Percentiles rank a stretch among this genome's conserved stretches.
phyloP scores from a whole-genome alignment of 2,888 invertebrate genomes.

The Tryphoninae sp. region DNA sequence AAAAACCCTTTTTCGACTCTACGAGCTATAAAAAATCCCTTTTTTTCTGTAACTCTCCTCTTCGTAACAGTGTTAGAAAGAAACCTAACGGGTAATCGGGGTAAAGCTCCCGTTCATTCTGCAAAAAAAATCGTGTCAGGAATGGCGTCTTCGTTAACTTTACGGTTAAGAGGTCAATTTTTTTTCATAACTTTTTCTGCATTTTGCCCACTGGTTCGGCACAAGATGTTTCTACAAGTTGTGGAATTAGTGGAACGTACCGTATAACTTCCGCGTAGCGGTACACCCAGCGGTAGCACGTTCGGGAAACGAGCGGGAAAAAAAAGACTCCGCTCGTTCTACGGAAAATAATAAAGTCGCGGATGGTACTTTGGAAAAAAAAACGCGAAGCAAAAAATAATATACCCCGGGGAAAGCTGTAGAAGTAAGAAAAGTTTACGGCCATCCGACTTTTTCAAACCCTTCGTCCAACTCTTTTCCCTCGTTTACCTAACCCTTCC shows the following conservation, averaged over 20 bases:
- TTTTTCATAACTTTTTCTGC: slow-evolving; percentile 64
- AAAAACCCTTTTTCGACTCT: slow-evolving; percentile 1
- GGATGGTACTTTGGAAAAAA: slow-evolving; percentile 53
- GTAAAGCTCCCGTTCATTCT: neutral
- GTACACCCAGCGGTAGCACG: slow-evolving; percentile 48
- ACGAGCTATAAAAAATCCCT: slow-evolving; percentile 1
- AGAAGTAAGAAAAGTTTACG: slow-evolving; percentile 53
- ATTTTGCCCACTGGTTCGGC: slow-evolving; percentile 14
- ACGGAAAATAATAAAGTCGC: slow-evolving; percentile 59
- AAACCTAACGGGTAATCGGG: slow-evolving; percentile 33
- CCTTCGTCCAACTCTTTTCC: slow-evolving; percentile 54
- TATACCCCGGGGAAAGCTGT: slow-evolving; percentile 9
- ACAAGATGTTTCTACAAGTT: slow-evolving; percentile 27
- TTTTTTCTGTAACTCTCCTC: slow-evolving; percentile 26
- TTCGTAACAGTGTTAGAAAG: slow-evolving; percentile 49
- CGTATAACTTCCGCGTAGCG: slow-evolving; percentile 55
- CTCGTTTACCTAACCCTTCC: slow-evolving; percentile 61
- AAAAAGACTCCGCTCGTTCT: slow-evolving; percentile 32
- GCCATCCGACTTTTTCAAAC: slow-evolving; percentile 22
- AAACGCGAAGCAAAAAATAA: slow-evolving; percentile 35
- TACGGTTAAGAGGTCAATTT: slow-evolving; percentile 72
- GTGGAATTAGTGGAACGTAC: slow-evolving; percentile 54
- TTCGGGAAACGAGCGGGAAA: slow-evolving; percentile 22
- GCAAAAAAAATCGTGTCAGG: slow-evolving; percentile 65
- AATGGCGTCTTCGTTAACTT: slow-evolving; percentile 67